These are phyloP conservation scores for Salarias fasciatus DNA, from an alignment of 2,797 vertebrate species.

Conservation along the genomic window DNA sequence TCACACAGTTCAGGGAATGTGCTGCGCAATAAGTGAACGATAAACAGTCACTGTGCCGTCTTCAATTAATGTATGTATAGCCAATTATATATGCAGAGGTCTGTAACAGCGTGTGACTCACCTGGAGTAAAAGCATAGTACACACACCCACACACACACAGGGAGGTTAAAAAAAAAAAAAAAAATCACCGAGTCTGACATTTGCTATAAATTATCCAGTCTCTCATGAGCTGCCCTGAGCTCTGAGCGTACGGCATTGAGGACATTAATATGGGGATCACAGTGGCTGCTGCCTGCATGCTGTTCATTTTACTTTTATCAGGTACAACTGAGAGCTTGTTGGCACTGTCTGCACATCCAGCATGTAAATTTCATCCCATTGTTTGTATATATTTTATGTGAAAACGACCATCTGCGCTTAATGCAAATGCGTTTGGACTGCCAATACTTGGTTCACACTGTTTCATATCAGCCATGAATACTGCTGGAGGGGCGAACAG, in stretches of 20 bases:
- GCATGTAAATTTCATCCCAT: not conserved
- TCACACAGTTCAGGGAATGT: not conserved
- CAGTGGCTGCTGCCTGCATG: conserved; percentile 27
- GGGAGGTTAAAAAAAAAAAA: no score
- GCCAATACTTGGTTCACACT: not conserved
- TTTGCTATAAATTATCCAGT: conserved; percentile 58
- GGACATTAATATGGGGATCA: conserved; percentile 50
- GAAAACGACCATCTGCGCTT: not conserved
- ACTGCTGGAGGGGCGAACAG: not conserved
- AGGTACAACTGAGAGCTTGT: not conserved
- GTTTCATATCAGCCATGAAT: not conserved
- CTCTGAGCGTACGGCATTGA: conserved; percentile 29
- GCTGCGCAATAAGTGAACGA: no score
- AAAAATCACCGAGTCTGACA: conserved; percentile 45
- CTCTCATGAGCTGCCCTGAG: conserved; percentile 46
- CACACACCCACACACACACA: no score
- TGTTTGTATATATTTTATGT: not conserved
- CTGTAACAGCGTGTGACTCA: not conserved
- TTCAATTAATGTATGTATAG: not conserved
- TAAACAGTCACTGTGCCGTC: not conserved
- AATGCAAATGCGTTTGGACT: not conserved
- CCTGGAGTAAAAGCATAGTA: conserved; percentile 9
- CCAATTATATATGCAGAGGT: conserved; percentile 1
- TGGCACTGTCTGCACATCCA: conserved; percentile 9
- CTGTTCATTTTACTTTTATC: conserved; percentile 25